phyloP scores from a whole-genome alignment of 1,140 invertebrate species.

The Drosophila persimilis region DNA sequence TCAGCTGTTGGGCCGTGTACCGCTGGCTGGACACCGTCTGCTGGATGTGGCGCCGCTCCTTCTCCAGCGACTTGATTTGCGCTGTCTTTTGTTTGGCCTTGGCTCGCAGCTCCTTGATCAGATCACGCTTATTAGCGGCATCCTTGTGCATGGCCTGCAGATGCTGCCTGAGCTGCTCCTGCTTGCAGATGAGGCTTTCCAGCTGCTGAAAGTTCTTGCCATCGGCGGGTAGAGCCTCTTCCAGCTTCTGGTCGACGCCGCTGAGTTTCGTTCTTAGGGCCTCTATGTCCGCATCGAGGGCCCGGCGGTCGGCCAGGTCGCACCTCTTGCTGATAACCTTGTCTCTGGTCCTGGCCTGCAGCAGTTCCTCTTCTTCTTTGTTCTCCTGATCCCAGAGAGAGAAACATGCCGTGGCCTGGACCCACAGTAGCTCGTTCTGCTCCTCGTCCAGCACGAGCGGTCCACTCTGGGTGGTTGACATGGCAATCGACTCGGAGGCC shows the following conservation, averaged over 20 bases:
- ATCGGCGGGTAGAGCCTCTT: constrained; percentile 3
- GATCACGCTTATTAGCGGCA: not conserved
- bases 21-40: constrained; percentile 27
- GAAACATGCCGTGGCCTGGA: constrained; percentile 35
- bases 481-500: constrained; percentile 34
- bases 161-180: not conserved
- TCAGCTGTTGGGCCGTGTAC: constrained; percentile 30
- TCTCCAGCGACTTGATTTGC: constrained; percentile 1
- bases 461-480: constrained; percentile 37
- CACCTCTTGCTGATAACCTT: constrained; percentile 32
- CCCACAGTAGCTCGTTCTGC: constrained; percentile 37
- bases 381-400: constrained; percentile 54
- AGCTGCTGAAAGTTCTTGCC: constrained; percentile 15
- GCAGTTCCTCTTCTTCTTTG: constrained; percentile 31
- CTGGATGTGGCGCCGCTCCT: constrained; percentile 28
- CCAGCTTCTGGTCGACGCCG: constrained; percentile 3
- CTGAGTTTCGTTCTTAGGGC: not conserved
- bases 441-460: constrained; percentile 39
- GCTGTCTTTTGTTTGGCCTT: constrained; percentile 1
- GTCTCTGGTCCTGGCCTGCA: constrained; percentile 42
- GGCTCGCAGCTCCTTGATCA: not conserved
- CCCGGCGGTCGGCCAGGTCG: constrained; percentile 19
- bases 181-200: constrained; percentile 2
- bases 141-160: constrained; percentile 1
- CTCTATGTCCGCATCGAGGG: constrained; percentile 23